Conservation (phyloP, 2,888 invertebrate species). For the Synergus laeviventris region DNA sequence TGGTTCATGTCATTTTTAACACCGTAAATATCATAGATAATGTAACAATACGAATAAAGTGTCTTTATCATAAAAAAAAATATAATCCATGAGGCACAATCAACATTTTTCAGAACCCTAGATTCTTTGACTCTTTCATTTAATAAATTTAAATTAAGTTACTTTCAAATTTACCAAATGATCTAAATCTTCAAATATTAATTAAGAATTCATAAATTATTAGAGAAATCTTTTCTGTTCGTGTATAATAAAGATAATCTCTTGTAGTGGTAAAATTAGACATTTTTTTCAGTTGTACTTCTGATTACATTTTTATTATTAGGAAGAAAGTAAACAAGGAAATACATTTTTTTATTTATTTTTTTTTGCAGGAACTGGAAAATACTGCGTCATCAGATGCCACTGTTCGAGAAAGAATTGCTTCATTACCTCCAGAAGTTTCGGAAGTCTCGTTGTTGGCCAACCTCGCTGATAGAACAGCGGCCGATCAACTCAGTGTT, state of each 20-base stretch:
- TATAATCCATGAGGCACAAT: constrained; percentile 50
- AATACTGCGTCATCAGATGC: constrained; percentile 97
- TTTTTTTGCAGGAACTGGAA: constrained; percentile 87
- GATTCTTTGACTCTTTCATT: not conserved
- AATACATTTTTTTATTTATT: not conserved
- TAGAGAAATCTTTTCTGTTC: not conserved
- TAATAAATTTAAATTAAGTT: not conserved
- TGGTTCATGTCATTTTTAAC: constrained; percentile 73
- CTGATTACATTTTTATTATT: not conserved
- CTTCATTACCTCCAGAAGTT: constrained; percentile 94
- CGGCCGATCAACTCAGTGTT: constrained; percentile 86
- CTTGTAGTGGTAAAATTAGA: not conserved
- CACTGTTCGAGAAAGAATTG: constrained; percentile 92
- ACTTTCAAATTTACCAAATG: not conserved
- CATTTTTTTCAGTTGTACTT: not conserved
- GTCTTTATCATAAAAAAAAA: constrained; percentile 58
- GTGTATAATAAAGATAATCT: not conserved
- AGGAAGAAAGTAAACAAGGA: not conserved
- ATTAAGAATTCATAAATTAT: not conserved
- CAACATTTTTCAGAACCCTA: constrained; percentile 13
- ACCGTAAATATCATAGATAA: constrained; percentile 46
- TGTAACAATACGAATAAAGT: constrained; percentile 67
- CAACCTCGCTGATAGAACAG: constrained; percentile 89
- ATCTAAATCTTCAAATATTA: not conserved
- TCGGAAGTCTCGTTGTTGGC: constrained; percentile 92